phyloP scores from a whole-genome alignment of 1,140 invertebrate species.

The Drosophila repletoides region DNA sequence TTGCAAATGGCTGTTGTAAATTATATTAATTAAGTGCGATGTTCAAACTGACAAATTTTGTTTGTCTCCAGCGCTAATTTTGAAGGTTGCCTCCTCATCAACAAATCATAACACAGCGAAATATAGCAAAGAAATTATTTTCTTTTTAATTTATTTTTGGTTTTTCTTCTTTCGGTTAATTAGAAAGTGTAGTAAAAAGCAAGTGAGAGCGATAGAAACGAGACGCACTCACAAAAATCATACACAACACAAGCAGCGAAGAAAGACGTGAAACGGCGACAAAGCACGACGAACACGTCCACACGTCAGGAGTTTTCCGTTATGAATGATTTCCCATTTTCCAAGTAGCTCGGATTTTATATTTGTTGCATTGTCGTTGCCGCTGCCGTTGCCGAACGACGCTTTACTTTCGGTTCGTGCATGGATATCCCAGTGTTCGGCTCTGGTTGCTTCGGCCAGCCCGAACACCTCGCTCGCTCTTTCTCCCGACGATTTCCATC shows the following conservation, averaged over 20 bases:
- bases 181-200: constrained; percentile 28
- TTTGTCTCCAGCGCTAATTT: constrained; percentile 45
- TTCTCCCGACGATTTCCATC: constrained; percentile 34
- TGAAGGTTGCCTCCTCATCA: constrained; percentile 44
- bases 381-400: too few species aligned
- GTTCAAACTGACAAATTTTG: constrained; percentile 48
- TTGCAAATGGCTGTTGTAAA: constrained; percentile 50
- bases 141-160: constrained; percentile 1
- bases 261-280: constrained; percentile 56
- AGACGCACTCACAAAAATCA: constrained; percentile 38
- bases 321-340: constrained; percentile 64
- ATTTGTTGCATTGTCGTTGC: constrained; percentile 55
- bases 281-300: constrained; percentile 52
- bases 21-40: neutral
- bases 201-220: constrained; percentile 25
- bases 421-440: constrained; percentile 58
- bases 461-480: constrained; percentile 5
- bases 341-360: constrained; percentile 59
- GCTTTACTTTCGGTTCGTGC: constrained; percentile 15
- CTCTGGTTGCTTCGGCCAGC: constrained; percentile 1
- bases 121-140: constrained; percentile 47
- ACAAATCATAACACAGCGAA: constrained; percentile 47
- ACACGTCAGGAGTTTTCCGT: constrained; percentile 63
- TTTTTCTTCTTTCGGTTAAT: constrained; percentile 24
- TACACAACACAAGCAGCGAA: constrained; percentile 67